Evolutionary conservation across 1,140 invertebrate genomes (phyloP), one percentile per base, ranked within the genome.

Genomic region (Trichoplusia ni): DNA sequence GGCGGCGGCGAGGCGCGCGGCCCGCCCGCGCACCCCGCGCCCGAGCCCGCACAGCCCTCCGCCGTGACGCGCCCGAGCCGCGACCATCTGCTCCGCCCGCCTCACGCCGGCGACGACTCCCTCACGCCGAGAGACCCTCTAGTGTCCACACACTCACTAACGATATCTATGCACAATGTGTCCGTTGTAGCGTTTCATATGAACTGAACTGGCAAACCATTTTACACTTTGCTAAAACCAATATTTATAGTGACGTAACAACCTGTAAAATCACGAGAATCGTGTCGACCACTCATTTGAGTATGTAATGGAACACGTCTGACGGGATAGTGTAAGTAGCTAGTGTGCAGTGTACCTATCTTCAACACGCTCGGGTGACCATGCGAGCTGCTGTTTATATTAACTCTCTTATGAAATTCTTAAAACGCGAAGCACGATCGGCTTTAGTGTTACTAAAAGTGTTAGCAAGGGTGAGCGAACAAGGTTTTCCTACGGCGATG

Each of bases 1-100:
- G 81, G 84, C 77, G 86, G 86, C 83, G 86, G 85, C 86, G 85
- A 84, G 85, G 86, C 82, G 69, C 83, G 86, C 85, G 81, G 79
- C 64, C 64, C 73, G 71, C 73, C 75, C 81, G 82, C 83, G 84
- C 84, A 83, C 85, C 84, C 81, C 81, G 82, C 83, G 78, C 84
- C 88, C 74, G 69, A 68, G 59, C 80, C 79, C 79, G 79, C 77
- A 76, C 74, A 77, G 64, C 79, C 82, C 79, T 86, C 85, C 82
- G 84, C 89, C 89, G 89, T 89, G 88, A 82, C 85, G 84, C 72
- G 73, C 81, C 79, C 71, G 75, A 73, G 64, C 73, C 68, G 73
- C 81, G 75, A 78, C 75, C 83, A 86, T 88, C 82, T 78, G 79
- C 79, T 67, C 79, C 79, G 75, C 74, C 80, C 77, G 73, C 79